Percentiles rank a stretch among this genome's conserved stretches.
phyloP scores from a whole-genome alignment of 2,888 invertebrate species.

The Gisinianus flammeolus region DNA sequence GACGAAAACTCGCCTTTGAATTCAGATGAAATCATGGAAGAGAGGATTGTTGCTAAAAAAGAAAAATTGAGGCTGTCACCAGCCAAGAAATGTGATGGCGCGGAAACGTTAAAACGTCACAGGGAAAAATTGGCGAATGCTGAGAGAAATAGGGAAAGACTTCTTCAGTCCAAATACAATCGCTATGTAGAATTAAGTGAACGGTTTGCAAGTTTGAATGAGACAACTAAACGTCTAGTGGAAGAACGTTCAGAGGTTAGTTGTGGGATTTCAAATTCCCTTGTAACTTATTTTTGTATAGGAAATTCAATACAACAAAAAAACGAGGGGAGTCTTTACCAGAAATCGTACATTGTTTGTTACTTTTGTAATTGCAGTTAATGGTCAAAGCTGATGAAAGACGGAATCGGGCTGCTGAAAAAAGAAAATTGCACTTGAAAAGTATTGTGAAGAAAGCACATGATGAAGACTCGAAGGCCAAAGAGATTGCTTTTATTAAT shows the following conservation, averaged over 20 bases:
- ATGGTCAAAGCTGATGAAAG: slow-evolving; percentile 59
- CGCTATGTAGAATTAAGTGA: slow-evolving; percentile 57
- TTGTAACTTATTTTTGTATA: too few relatives aligned
- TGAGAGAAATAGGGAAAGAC: slow-evolving; percentile 79
- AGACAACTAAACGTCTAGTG: slow-evolving; percentile 55
- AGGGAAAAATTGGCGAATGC: slow-evolving; percentile 92
- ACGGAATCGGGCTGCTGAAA: slow-evolving; percentile 85
- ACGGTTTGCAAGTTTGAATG: slow-evolving; percentile 55
- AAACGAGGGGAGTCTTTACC: too few relatives aligned
- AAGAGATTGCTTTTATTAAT: slow-evolving; percentile 97
- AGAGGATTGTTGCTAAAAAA: slow-evolving; percentile 50
- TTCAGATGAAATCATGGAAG: slow-evolving; percentile 26
- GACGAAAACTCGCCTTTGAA: slow-evolving; percentile 31
- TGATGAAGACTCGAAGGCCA: slow-evolving; percentile 94
- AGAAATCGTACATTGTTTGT: background rate
- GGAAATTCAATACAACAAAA: too few relatives aligned
- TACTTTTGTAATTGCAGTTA: slow-evolving; percentile 35
- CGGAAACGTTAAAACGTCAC: slow-evolving; percentile 73
- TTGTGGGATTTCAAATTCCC: background rate
- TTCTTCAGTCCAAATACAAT: slow-evolving; percentile 69
- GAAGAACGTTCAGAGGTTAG: slow-evolving; percentile 39
- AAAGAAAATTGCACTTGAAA: slow-evolving; percentile 79
- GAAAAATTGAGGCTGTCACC: slow-evolving; percentile 56
- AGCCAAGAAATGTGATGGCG: slow-evolving; percentile 59
- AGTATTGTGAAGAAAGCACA: slow-evolving; percentile 93